Base-by-base conservation (phyloP, 2,888 invertebrate species). In the Aphrophora alni region DNA sequence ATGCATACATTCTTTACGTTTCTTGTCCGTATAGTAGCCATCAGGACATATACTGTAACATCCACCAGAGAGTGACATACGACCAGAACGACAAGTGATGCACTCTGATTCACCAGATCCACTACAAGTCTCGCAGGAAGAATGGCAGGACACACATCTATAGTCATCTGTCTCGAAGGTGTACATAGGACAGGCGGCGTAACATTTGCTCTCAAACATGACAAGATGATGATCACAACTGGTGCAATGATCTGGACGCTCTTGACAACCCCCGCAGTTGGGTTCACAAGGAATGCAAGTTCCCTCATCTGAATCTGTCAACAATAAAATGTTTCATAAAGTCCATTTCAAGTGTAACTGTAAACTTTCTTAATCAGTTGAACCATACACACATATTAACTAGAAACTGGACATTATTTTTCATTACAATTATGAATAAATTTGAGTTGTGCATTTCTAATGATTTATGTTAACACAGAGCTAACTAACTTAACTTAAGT, bases 161-260 rank as follows among this genome's bases (percentile, higher is more conserved):
- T 96, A 95, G 87, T 97, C 96, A 86, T 96, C 95, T 1, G 95
- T 95, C 89, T 97, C 97, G 87, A 92, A 97, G 70, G 94, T 95
- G 84, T 94, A 92, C 21, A 92, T 87, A 0, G 97, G 97, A 88
- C 97, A 97, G 0, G 95, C 92, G 7, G 96, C 94, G 85, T 95
- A 91, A 88, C 97, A 97, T 85, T 93, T 93, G 86, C 94, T 94
- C 83, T 94, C 93, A 87, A 94, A 93, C 86, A 97, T 92, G 75
- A 97, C 93, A 83, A 97, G 90, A 87, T 97, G 95, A 88, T 96
- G 96, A 86, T 96, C 96, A 87, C 97, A 97, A 84, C 95, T 95
- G 68, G 94, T 95, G 87, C 97, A 97, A 84, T 93, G 92, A 85
- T 95, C 94, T 4, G 95, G 94, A 83, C 93, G 91, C 85, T 95